A percentile compares a stretch with the other conserved stretches of the same genome.
These are phyloP conservation scores for Amphilophus citrinellus DNA, from an alignment of 2,113 vertebrate genomes.

Conservation along the genomic window DNA sequence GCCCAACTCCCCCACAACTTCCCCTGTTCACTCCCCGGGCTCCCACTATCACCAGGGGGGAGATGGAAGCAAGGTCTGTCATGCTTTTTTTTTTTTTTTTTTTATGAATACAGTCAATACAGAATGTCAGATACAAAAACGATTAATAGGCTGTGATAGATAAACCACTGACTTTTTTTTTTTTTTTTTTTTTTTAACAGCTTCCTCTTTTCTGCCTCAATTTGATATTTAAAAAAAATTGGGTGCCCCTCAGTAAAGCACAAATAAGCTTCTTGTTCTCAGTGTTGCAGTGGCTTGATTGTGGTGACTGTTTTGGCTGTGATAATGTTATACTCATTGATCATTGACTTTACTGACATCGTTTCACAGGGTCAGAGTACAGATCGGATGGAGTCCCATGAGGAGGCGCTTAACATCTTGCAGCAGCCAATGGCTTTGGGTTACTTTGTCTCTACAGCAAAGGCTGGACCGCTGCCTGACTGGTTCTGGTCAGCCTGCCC, in stretches of 20 bases:
- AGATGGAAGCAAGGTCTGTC: slow-evolving; percentile 92
- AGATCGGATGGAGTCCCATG: slow-evolving; percentile 96
- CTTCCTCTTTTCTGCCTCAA: not conserved
- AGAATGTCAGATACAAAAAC: not conserved
- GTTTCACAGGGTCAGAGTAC: slow-evolving; percentile 90
- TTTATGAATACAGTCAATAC: not conserved
- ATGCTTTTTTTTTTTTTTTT: not conserved
- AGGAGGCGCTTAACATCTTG: slow-evolving; percentile 97
- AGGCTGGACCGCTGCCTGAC: slow-evolving; percentile 98
- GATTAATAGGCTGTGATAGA: not conserved
- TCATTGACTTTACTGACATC: not conserved
- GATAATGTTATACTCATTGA: not conserved
- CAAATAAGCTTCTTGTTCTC: not conserved
- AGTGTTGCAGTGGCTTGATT: no score
- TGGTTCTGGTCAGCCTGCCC: slow-evolving; percentile 99
- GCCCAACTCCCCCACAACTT: slow-evolving; percentile 92
- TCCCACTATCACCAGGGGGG: slow-evolving; percentile 95
- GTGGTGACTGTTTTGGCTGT: not conserved
- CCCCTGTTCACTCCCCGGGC: slow-evolving; percentile 93
- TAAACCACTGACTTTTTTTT: not conserved
- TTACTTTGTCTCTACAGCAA: slow-evolving; percentile 98
- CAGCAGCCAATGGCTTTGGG: slow-evolving; percentile 98
- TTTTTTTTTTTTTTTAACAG: not conserved
- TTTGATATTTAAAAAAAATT: not conserved
- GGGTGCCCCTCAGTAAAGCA: not conserved